Percentiles rank a stretch among this genome's conserved stretches.
Conservation (phyloP, 2,113 vertebrate species). For the Menidia beryllina region DNA sequence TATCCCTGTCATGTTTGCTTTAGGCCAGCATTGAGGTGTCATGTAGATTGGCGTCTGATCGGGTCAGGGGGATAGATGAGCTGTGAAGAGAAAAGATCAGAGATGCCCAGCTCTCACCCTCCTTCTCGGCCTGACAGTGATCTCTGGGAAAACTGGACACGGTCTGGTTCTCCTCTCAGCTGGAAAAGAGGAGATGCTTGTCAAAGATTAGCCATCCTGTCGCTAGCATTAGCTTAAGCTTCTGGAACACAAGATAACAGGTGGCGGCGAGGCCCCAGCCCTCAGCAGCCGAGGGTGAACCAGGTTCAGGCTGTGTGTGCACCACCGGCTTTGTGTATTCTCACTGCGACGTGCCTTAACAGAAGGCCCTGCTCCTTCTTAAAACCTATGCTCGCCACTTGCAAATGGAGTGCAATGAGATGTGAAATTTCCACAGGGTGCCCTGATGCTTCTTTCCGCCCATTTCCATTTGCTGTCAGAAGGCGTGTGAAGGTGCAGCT, state of each 20-base stretch:
- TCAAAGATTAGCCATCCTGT: constrained; percentile 70
- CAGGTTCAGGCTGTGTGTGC: constrained; percentile 42
- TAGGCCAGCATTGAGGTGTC: constrained; percentile 45
- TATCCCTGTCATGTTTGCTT: constrained; percentile 64
- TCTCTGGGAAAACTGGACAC: constrained; percentile 62
- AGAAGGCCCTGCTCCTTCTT: constrained; percentile 70
- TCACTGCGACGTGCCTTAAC: constrained; percentile 54
- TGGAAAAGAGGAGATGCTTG: constrained; percentile 66
- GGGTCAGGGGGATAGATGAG: constrained; percentile 42
- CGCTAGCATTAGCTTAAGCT: constrained; percentile 69
- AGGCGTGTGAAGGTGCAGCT: constrained; percentile 64
- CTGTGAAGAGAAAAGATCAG: constrained; percentile 47
- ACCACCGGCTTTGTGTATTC: constrained; percentile 66
- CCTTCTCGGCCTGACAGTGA: constrained; percentile 12
- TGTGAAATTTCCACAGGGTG: constrained; percentile 80
- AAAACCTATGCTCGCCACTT: constrained; percentile 72
- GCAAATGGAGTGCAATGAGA: constrained; percentile 83
- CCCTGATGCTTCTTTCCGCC: constrained; percentile 68
- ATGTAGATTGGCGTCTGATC: constrained; percentile 61
- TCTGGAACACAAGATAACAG: constrained; percentile 67
- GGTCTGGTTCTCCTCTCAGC: constrained; percentile 46
- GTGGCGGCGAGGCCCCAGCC: constrained; percentile 56
- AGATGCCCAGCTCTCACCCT: constrained; percentile 32
- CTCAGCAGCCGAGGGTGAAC: constrained; percentile 42
- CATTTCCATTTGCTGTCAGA: constrained; percentile 74